A percentile compares a stretch with the other conserved stretches of the same genome.
Evolutionary conservation across 2,888 invertebrate species (phyloP).

Genomic region (Aproaerema taeniolella): DNA sequence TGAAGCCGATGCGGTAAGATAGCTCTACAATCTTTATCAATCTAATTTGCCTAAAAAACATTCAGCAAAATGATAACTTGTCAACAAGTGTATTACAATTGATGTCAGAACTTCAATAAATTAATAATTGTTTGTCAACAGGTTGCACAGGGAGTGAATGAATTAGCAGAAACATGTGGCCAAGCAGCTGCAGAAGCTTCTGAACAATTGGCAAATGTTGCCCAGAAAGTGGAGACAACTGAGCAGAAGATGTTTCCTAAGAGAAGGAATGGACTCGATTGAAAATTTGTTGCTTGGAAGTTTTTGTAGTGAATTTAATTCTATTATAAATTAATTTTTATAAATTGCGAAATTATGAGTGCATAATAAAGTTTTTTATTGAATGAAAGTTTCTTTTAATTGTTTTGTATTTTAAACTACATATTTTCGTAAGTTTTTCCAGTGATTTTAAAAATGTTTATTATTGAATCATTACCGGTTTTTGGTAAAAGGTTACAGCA

Average conservation of each 20-base stretch:
- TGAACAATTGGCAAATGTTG: conserved; percentile 52
- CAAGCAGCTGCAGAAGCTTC: conserved; percentile 56
- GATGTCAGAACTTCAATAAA: too few species aligned
- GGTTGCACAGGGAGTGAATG: conserved; percentile 63
- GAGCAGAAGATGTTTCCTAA: conserved; percentile 49
- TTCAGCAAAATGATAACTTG: background rate
- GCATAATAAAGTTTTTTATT: too few species aligned
- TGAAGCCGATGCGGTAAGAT: conserved; percentile 53
- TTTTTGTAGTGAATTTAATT: background rate
- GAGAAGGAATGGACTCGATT: conserved; percentile 65
- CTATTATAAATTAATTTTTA: conserved; percentile 4
- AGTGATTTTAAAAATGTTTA: too few species aligned
- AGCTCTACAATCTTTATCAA: background rate
- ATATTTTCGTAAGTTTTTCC: too few species aligned
- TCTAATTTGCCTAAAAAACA: background rate
- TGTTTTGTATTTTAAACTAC: too few species aligned
- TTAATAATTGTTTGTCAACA: too few species aligned
- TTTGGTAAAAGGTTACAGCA: too few species aligned
- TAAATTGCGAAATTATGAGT: too few species aligned
- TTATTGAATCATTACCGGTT: too few species aligned
- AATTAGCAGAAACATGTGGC: conserved; percentile 63
- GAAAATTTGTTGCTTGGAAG: conserved; percentile 15
- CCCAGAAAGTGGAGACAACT: conserved; percentile 59
- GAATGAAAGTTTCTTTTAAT: too few species aligned
- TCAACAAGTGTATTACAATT: background rate